These are phyloP conservation scores for Euwallacea similis DNA, from an alignment of 1,140 invertebrate genomes.

Conservation along the genomic window DNA sequence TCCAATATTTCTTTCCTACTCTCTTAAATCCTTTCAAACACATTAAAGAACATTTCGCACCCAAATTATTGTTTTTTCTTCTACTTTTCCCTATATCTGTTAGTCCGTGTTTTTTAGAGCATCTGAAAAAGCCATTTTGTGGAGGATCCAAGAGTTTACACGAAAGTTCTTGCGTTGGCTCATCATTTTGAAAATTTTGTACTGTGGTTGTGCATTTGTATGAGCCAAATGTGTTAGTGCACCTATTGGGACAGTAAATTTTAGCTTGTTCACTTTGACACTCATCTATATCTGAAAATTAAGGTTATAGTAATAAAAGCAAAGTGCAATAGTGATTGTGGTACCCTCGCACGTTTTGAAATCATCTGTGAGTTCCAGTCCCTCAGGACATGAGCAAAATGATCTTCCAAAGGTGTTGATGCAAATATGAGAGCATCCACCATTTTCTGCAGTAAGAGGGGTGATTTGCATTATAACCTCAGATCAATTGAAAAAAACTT, in stretches of 20 bases:
- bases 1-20: conserved; percentile 16
- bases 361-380: conserved; percentile 41
- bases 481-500: conserved; percentile 2
- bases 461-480: background rate
- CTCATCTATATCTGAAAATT: conserved; percentile 43
- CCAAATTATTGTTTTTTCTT: conserved; percentile 27
- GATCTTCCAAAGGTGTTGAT: conserved; percentile 38
- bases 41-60: conserved; percentile 28
- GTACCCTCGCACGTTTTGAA: conserved; percentile 39
- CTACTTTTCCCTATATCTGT: conserved; percentile 20
- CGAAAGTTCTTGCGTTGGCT: background rate
- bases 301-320: background rate
- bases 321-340: background rate
- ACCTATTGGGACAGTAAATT: conserved; percentile 7
- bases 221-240: conserved; percentile 38
- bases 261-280: conserved; percentile 33
- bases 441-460: conserved; percentile 13
- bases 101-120: conserved; percentile 23
- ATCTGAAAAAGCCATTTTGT: conserved; percentile 30
- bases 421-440: conserved; percentile 44
- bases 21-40: conserved; percentile 27
- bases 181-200: conserved; percentile 26
- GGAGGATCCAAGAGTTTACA: conserved; percentile 35
- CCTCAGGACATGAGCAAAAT: conserved; percentile 43
- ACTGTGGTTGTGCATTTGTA: conserved; percentile 26